Base-by-base conservation (phyloP, 2,888 invertebrate genomes). In the Gisinianus flammeolus region DNA sequence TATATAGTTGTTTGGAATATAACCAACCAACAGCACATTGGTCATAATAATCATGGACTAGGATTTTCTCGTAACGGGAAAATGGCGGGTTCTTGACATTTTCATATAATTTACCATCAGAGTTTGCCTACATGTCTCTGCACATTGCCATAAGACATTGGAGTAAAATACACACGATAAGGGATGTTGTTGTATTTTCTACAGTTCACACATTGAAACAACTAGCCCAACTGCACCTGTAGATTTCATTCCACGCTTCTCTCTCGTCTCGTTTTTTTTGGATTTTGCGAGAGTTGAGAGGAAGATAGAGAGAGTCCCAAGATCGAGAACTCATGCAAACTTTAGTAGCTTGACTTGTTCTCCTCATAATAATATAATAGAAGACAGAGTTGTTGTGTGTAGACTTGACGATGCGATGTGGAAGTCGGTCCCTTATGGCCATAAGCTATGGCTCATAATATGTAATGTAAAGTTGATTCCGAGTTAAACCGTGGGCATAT, bases 311-410 rank as follows among this genome's bases (percentile, higher is more conserved):
- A 44, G 44, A 44, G 44, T 44, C 44, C 19, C 44, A 44, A 44
- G 62, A 62, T 12, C 12, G 26, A 62, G 26, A 28, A 26, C 62
- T 62, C 62, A 62, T 62, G 62, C 62, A 62, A 62, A 62, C 26
- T 62, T 62, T 62, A 62, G 62, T 62, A 62, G 28, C 26, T 26
- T 62, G 62, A 62, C 62, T 62, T 62, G 62, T 62, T 62, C 58
- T 24, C 22, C 22, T n/a, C 58, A n/a, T 58, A 24, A n/a, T 58
- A 26, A 62, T 26, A 28, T 26, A 62, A 62, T 62, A 62, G 44
- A 62, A 12, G 1, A 44, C 16, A 58, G 58, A 62, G 62, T 44
- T 44, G 2, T 44, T 19, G 44, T 44, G n/a, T 44, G 44, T 44
- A 16, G 35, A 8, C 12, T 35, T 8, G 35, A 8, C 12, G 44